Conservation (phyloP, 35 echinoderm and acorn worm genomes). For the Ophiothrix spiculata region DNA sequence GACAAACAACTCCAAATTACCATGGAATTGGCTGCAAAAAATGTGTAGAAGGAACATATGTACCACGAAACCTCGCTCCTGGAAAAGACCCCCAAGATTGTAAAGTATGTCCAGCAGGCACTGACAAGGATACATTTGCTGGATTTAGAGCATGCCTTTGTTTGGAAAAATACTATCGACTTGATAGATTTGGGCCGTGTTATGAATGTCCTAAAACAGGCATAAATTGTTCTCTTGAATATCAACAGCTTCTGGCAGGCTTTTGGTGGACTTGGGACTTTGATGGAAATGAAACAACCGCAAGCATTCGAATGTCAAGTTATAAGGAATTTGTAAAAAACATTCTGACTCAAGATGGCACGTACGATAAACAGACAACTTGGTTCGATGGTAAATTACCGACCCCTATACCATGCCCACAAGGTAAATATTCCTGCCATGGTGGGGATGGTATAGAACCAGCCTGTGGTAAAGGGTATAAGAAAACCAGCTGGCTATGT, state of each 20-base stretch:
- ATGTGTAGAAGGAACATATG: constrained; percentile 39
- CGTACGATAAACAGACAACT: not conserved
- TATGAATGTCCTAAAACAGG: constrained; percentile 23
- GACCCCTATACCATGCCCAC: constrained; percentile 15
- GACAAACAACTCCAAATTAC: not conserved
- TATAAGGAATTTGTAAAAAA: constrained; percentile 29
- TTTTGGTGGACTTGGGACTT: constrained; percentile 47
- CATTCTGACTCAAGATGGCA: not conserved
- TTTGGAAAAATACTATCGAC: constrained; percentile 46
- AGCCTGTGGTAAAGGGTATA: constrained; percentile 25
- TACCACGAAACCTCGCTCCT: not conserved
- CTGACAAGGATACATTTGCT: constrained; percentile 18
- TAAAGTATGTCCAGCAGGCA: constrained; percentile 43
- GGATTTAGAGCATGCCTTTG: constrained; percentile 60
- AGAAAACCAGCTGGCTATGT: constrained; percentile 42
- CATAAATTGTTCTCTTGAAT: constrained; percentile 26
- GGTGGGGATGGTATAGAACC: not conserved
- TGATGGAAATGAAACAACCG: not conserved
- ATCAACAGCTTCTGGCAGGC: not conserved
- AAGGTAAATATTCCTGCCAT: not conserved
- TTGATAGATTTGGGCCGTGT: constrained; percentile 46
- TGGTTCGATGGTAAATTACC: constrained; percentile 6
- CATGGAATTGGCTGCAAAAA: constrained; percentile 14
- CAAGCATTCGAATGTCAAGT: not conserved
- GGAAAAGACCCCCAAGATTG: constrained; percentile 22